A percentile compares a stretch with the other conserved stretches of the same genome.
Evolutionary conservation across 2,113 vertebrate genomes (phyloP).

Genomic region (Electrona antarctica): DNA sequence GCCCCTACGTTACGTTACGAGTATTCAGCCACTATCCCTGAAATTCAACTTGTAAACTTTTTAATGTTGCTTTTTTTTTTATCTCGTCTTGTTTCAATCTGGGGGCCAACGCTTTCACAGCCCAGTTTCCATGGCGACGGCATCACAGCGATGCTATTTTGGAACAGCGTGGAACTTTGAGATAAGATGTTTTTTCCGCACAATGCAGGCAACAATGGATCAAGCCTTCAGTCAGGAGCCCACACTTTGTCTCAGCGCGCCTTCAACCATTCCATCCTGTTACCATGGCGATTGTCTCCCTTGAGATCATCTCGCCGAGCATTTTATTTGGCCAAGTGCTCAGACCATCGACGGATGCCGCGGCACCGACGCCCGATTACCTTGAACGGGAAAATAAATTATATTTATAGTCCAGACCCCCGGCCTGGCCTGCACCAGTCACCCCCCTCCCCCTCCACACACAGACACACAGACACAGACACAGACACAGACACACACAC

Average conservation of each 20-base stretch:
- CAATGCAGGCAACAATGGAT: constrained; percentile 58
- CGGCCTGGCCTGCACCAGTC: too few relatives aligned
- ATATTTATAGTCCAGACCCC: too few relatives aligned
- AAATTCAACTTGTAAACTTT: too few relatives aligned
- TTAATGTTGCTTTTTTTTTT: too few relatives aligned
- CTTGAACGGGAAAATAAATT: constrained; percentile 22
- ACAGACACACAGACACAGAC: not conserved
- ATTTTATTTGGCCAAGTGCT: constrained; percentile 33
- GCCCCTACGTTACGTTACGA: too few relatives aligned
- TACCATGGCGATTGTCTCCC: constrained; percentile 74
- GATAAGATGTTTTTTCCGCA: constrained; percentile 67
- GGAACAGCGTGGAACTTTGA: constrained; percentile 65
- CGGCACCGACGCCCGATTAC: constrained; percentile 32
- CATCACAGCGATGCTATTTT: constrained; percentile 69
- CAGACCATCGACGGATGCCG: constrained; percentile 33
- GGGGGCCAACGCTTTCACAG: constrained; percentile 19
- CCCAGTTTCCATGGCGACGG: constrained; percentile 65
- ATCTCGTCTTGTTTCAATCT: constrained; percentile 44
- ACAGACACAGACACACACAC: too few relatives aligned
- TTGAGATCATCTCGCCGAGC: constrained; percentile 53
- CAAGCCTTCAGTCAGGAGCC: constrained; percentile 68
- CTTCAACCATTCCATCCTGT: constrained; percentile 70
- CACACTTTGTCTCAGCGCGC: constrained; percentile 68
- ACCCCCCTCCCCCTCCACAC: too few relatives aligned
- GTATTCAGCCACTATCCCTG: too few relatives aligned